A percentile compares a stretch with the other conserved stretches of the same genome.
These are phyloP conservation scores for Caenorhabditis sulstoni DNA, from an alignment of 2,888 invertebrate genomes.

Conservation along the genomic window DNA sequence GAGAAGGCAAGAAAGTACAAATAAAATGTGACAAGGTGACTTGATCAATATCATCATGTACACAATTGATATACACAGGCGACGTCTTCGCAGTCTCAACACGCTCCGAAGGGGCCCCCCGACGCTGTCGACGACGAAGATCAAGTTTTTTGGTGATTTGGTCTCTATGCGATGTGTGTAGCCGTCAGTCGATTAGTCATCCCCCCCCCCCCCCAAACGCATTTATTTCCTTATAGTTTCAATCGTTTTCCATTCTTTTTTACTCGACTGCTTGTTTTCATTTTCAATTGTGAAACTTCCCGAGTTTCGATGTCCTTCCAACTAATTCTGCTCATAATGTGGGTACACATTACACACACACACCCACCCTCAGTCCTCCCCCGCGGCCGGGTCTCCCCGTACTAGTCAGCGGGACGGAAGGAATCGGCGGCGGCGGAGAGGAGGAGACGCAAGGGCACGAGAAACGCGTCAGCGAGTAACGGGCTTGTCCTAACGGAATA, in stretches of 20 bases:
- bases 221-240: no score
- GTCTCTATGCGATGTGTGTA: not conserved
- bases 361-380: no score
- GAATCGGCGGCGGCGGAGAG: not conserved
- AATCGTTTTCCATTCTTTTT: not conserved
- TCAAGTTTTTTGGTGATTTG: constrained; percentile 51
- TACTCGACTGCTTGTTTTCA: no score
- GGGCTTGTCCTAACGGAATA: not conserved
- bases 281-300: not conserved
- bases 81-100: not conserved
- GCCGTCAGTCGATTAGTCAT: no score
- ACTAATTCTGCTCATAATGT: not conserved
- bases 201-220: no score
- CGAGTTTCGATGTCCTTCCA: not conserved
- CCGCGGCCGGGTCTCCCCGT: constrained; percentile 1
- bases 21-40: no score
- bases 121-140: not conserved
- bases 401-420: not conserved
- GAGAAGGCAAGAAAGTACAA: no score
- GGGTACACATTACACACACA: not conserved
- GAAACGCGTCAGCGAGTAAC: constrained; percentile 9
- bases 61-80: no score
- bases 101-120: constrained; percentile 23
- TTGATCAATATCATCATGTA: no score
- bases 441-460: not conserved